Evolutionary conservation across 2,888 invertebrate species (phyloP).

Genomic region (Noctua comes): DNA sequence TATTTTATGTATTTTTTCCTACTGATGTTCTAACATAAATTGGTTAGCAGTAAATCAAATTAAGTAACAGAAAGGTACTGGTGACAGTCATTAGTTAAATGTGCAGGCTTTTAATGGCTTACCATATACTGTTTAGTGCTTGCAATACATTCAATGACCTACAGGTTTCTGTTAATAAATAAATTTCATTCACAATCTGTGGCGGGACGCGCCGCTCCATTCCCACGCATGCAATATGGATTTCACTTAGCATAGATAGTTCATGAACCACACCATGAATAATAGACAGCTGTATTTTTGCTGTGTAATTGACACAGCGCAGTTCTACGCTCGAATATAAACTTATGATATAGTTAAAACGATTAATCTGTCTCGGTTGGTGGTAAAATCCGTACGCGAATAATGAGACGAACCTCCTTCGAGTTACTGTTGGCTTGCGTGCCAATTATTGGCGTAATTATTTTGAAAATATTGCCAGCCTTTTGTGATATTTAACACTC

Average conservation of each 20-base stretch:
- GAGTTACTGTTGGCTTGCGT: conserved; percentile 81
- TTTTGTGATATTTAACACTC: conserved; percentile 86
- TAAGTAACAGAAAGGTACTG: neutral
- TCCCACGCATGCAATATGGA: conserved; percentile 76
- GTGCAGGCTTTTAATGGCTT: neutral
- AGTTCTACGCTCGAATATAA: conserved; percentile 80
- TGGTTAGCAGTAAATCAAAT: neutral
- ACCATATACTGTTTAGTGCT: neutral
- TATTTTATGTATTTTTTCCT: neutral
- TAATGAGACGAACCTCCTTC: conserved; percentile 85
- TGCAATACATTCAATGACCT: conserved; percentile 21
- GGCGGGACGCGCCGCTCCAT: conserved; percentile 33
- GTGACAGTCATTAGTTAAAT: neutral
- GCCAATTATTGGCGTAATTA: conserved; percentile 90
- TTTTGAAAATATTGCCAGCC: conserved; percentile 88
- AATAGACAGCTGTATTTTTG: conserved; percentile 87
- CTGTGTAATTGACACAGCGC: conserved; percentile 86
- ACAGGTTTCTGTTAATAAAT: conserved; percentile 45
- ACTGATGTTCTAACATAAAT: neutral
- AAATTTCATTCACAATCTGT: conserved; percentile 57
- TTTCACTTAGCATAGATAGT: conserved; percentile 74
- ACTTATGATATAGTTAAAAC: conserved; percentile 89
- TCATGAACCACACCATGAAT: conserved; percentile 77
- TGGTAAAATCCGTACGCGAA: conserved; percentile 86
- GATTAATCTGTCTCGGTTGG: conserved; percentile 89